Evolutionary conservation across 2,797 vertebrate genomes (phyloP).

Genomic region (Champsocephalus gunnari): DNA sequence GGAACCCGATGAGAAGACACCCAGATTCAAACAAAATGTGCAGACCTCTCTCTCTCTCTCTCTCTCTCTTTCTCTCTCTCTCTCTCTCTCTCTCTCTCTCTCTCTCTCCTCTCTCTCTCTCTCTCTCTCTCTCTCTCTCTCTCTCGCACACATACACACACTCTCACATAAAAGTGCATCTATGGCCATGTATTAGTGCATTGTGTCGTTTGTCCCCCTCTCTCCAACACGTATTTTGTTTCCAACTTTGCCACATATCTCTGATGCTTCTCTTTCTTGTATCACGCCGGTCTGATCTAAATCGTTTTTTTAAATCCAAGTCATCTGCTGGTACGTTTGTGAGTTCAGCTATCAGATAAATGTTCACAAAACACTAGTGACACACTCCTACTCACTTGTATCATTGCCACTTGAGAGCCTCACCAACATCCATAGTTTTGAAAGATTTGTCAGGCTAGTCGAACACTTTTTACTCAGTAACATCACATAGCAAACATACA

Average conservation of each 20-base stretch:
- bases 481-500: background rate
- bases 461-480: background rate
- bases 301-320: too few relatives aligned
- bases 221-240: slow-evolving; percentile 4
- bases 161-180: background rate
- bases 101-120: background rate
- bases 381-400: slow-evolving; percentile 21
- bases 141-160: slow-evolving; percentile 8
- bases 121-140: background rate
- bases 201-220: slow-evolving; percentile 1
- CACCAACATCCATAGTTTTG: slow-evolving; percentile 25
- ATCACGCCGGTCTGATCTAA: background rate
- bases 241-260: slow-evolving; percentile 4
- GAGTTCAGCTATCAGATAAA: slow-evolving; percentile 27
- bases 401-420: slow-evolving; percentile 6
- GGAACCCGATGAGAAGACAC: slow-evolving; percentile 58
- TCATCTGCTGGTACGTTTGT: background rate
- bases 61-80: background rate
- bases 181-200: background rate
- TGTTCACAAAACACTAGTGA: slow-evolving; percentile 13
- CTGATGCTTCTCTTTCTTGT: slow-evolving; percentile 9
- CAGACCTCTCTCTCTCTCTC: background rate
- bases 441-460: slow-evolving; percentile 9
- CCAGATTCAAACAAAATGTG: slow-evolving; percentile 44
- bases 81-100: too few relatives aligned